Evolutionary conservation across 1,140 invertebrate species (phyloP).

Genomic region (Trichonephila clavipes): DNA sequence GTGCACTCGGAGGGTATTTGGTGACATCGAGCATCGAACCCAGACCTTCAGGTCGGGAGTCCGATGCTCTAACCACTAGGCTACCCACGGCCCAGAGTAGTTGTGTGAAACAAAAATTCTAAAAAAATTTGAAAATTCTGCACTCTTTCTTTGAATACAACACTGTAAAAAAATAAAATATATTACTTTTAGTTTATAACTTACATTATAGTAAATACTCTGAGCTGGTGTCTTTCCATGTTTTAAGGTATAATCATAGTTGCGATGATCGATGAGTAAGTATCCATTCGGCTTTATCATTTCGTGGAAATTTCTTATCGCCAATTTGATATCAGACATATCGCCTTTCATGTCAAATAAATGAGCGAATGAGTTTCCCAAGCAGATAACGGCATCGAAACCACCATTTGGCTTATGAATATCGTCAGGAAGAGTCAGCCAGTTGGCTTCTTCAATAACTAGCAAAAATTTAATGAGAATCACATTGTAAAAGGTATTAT

Average conservation of each 20-base stretch:
- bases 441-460: conserved; percentile 82
- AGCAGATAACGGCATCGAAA: conserved; percentile 86
- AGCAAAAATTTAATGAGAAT: conserved; percentile 36
- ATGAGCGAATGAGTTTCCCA: conserved; percentile 94
- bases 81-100: too few relatives aligned
- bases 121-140: not conserved
- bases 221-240: conserved; percentile 88
- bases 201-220: conserved; percentile 93
- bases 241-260: conserved; percentile 91
- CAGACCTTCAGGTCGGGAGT: too few relatives aligned
- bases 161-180: not conserved
- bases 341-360: conserved; percentile 89
- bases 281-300: conserved; percentile 92
- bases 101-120: not conserved
- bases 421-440: conserved; percentile 84
- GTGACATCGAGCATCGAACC: too few relatives aligned
- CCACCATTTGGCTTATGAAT: conserved; percentile 81
- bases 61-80: too few relatives aligned
- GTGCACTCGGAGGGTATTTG: too few relatives aligned
- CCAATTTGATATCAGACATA: conserved; percentile 88
- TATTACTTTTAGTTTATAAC: conserved; percentile 78
- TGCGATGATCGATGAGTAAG: conserved; percentile 92
- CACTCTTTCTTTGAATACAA: not conserved
- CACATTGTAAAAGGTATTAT: too few relatives aligned
- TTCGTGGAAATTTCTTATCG: conserved; percentile 88